These are phyloP conservation scores for Tilapia sparmanii DNA, from an alignment of 2,113 vertebrate species.

Conservation along the genomic window DNA sequence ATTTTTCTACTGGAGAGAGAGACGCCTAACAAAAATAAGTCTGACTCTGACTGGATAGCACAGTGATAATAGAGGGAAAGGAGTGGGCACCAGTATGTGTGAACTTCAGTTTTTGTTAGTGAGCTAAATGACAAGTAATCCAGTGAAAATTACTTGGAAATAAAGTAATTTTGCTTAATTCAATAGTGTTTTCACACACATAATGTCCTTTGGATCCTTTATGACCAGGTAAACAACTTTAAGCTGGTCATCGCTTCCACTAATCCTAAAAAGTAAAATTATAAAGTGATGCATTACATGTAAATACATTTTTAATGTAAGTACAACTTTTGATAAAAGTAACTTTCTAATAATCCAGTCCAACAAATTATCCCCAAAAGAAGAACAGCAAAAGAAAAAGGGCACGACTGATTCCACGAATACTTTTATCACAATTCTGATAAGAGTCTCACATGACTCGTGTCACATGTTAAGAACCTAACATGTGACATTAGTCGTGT, in stretches of 20 bases:
- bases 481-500: not conserved
- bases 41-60: not conserved
- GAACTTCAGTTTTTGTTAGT: not conserved
- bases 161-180: not conserved
- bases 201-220: not conserved
- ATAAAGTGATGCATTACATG: not conserved
- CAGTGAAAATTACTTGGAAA: not conserved
- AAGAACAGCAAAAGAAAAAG: not conserved
- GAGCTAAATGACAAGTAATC: not conserved
- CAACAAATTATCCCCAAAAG: not conserved
- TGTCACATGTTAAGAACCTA: not conserved
- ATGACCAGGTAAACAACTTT: not conserved
- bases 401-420: not conserved
- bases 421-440: not conserved
- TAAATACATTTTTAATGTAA: not conserved
- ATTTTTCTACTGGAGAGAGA: not conserved
- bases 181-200: not conserved
- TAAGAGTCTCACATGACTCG: not conserved
- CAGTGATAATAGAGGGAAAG: not conserved
- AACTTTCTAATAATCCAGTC: not conserved
- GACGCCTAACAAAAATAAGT: not conserved
- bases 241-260: not conserved
- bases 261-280: not conserved
- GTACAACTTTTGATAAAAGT: not conserved
- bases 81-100: not conserved